Conservation (phyloP, 2,113 vertebrate species). For the Halichoerus grypus region DNA sequence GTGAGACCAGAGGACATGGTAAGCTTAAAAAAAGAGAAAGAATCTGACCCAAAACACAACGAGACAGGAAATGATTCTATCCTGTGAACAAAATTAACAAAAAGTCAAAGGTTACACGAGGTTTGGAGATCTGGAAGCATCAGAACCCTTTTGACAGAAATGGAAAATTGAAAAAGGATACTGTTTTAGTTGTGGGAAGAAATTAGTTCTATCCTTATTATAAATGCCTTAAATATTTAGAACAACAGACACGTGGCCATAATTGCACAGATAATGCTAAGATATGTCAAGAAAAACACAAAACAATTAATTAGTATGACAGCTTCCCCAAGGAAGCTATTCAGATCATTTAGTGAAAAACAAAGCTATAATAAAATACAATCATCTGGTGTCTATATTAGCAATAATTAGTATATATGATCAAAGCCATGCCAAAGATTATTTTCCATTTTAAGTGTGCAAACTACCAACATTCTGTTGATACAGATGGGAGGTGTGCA, state of each 20-base stretch:
- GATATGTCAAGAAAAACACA: conserved; percentile 57
- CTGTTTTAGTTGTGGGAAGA: background rate
- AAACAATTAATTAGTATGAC: conserved; percentile 73
- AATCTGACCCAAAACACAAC: background rate
- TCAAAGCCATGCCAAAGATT: background rate
- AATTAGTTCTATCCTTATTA: conserved; percentile 11
- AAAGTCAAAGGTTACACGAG: background rate
- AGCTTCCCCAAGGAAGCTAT: conserved; percentile 58
- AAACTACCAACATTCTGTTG: background rate
- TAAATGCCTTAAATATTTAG: conserved; percentile 63
- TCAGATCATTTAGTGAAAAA: conserved; percentile 58
- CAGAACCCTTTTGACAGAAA: background rate
- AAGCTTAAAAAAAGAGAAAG: background rate
- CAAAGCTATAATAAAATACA: conserved; percentile 60
- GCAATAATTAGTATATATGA: conserved; percentile 62
- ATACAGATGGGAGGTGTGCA: background rate
- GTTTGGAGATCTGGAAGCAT: background rate
- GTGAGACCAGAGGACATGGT: background rate
- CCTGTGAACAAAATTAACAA: background rate
- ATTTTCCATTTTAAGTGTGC: background rate
- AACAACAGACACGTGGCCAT: conserved; percentile 35
- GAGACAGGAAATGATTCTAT: background rate
- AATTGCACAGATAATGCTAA: conserved; percentile 49
- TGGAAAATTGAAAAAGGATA: background rate
- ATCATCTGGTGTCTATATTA: conserved; percentile 59